A percentile compares a stretch with the other conserved stretches of the same genome.
These are phyloP conservation scores for Pogonocichla stellata DNA, from an alignment of 2,113 vertebrate genomes.

Conservation along the genomic window DNA sequence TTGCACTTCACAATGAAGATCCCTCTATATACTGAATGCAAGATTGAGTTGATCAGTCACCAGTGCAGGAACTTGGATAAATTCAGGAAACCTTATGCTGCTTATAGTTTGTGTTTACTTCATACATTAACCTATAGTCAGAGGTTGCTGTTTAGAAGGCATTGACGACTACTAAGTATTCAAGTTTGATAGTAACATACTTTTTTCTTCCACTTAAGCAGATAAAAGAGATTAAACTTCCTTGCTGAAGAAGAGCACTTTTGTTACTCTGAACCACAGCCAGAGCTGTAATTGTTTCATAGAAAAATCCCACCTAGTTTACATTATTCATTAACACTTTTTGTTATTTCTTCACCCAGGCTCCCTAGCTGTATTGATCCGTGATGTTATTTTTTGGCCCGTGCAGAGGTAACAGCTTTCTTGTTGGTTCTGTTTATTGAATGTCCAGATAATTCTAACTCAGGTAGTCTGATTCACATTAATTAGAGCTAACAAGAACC, in stretches of 20 bases:
- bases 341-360: background rate
- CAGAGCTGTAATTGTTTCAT: background rate
- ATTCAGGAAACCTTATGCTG: background rate
- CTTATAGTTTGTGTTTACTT: background rate
- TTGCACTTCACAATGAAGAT: background rate
- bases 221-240: background rate
- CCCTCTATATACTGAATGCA: background rate
- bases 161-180: background rate
- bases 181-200: background rate
- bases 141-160: background rate
- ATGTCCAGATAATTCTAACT: background rate
- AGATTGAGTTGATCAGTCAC: background rate
- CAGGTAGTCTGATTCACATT: background rate
- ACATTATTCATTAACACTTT: background rate
- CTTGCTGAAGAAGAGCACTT: background rate
- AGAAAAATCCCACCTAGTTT: background rate
- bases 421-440: background rate
- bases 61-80: background rate
- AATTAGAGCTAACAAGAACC: background rate
- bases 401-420: background rate
- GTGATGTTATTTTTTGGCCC: background rate
- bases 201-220: background rate
- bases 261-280: background rate
- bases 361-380: background rate
- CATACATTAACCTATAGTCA: background rate